Percentiles rank a stretch among this genome's conserved stretches.
Conservation (phyloP, 2,888 invertebrate species). For the Chloroclysta siterata region DNA sequence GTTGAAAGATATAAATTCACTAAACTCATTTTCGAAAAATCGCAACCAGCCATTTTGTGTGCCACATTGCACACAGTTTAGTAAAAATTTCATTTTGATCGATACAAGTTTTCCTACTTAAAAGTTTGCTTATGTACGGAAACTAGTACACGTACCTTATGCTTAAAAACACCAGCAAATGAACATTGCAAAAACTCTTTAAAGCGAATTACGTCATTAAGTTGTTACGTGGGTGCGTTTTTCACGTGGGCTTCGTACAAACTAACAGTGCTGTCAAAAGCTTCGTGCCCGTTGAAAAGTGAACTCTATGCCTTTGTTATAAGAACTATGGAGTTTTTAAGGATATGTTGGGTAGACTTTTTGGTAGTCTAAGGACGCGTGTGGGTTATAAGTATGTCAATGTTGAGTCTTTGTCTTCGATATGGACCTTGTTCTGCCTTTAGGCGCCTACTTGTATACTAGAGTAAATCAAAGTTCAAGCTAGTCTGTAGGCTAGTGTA, state of each 20-base stretch:
- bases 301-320: constrained; percentile 10
- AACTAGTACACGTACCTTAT: no score
- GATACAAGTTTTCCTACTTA: no score
- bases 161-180: not conserved
- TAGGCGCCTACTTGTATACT: not conserved
- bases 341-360: constrained; percentile 11
- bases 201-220: constrained; percentile 11
- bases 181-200: constrained; percentile 1
- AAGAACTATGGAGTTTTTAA: constrained; percentile 3
- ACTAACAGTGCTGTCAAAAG: constrained; percentile 1
- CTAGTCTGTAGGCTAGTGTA: no score
- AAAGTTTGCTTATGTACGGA: no score
- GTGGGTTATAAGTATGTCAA: constrained; percentile 37
- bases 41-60: no score
- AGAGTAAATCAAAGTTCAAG: no score
- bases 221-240: no score
- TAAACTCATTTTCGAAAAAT: no score
- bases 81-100: no score
- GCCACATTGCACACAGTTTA: no score
- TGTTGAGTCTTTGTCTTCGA: constrained; percentile 17
- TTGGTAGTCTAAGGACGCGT: constrained; percentile 31
- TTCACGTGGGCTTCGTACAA: constrained; percentile 19
- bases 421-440: not conserved
- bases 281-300: not conserved
- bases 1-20: no score